Percentiles rank a stretch among this genome's conserved stretches.
Conservation (phyloP, 2,113 vertebrate genomes). For the Protobothrops mucrosquamatus region DNA sequence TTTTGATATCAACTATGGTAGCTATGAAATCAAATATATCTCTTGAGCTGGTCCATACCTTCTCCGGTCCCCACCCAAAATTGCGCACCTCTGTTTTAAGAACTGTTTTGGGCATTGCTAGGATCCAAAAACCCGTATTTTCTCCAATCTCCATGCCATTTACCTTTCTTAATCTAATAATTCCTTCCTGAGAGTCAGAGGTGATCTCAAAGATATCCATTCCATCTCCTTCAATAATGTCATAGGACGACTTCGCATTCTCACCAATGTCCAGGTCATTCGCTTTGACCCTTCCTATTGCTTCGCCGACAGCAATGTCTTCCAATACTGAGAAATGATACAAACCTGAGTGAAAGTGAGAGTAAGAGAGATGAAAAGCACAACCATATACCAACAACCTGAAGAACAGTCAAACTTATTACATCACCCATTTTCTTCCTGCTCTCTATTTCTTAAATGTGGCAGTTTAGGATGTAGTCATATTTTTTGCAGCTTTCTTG, state of each 20-base stretch:
- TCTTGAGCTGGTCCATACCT: background rate
- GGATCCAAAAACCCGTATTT: background rate
- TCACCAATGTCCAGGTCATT: constrained; percentile 93
- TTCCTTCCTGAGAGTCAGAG: constrained; percentile 87
- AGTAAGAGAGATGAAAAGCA: constrained; percentile 35
- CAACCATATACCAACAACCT: constrained; percentile 15
- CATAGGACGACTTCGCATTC: constrained; percentile 90
- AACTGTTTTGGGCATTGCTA: background rate
- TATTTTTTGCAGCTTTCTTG: constrained; percentile 23
- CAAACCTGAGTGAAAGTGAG: constrained; percentile 70
- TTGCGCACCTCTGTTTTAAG: background rate
- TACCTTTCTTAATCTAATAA: constrained; percentile 92
- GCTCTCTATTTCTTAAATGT: background rate
- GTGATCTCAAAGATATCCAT: constrained; percentile 88
- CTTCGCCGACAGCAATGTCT: constrained; percentile 83
- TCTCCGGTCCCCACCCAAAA: background rate
- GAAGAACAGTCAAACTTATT: constrained; percentile 18
- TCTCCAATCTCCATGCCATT: constrained; percentile 11
- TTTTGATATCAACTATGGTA: background rate
- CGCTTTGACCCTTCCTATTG: constrained; percentile 89
- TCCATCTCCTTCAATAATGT: constrained; percentile 91
- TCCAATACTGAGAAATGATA: constrained; percentile 95
- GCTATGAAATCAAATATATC: background rate
- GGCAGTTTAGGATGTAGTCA: constrained; percentile 13
- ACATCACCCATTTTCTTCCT: background rate